These are phyloP conservation scores for Dicentrarchus labrax DNA, from an alignment of 2,113 vertebrate species.

Conservation along the genomic window DNA sequence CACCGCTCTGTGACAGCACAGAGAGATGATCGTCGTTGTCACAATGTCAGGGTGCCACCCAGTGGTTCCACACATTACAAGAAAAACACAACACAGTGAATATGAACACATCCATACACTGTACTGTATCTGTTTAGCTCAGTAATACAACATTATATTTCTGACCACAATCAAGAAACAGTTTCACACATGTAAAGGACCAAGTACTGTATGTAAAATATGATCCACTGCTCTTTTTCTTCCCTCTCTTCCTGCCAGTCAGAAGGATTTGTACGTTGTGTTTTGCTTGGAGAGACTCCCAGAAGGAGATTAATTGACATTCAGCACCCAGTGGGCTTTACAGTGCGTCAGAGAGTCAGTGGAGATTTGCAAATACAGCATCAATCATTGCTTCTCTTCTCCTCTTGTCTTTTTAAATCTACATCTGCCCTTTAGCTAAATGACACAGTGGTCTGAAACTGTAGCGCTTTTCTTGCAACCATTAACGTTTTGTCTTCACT, in stretches of 20 bases:
- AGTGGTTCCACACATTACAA: conserved; percentile 44
- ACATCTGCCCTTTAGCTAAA: not conserved
- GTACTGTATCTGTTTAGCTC: conserved; percentile 1
- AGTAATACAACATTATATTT: not conserved
- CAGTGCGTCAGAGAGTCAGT: not conserved
- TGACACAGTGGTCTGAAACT: not conserved
- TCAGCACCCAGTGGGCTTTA: not conserved
- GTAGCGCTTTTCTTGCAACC: not conserved
- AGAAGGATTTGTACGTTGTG: not conserved
- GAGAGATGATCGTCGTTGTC: not conserved
- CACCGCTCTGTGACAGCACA: not conserved
- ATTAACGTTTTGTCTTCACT: not conserved
- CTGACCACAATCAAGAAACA: not conserved
- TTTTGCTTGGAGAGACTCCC: not conserved
- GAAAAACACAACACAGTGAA: not conserved
- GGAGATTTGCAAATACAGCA: not conserved
- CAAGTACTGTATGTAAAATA: no score
- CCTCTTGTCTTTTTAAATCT: not conserved
- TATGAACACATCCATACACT: not conserved
- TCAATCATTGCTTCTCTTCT: not conserved
- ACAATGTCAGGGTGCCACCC: conserved; percentile 58
- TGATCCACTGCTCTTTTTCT: not conserved
- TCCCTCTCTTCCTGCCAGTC: not conserved
- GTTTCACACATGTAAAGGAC: not conserved
- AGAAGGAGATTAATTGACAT: not conserved